These are phyloP conservation scores for Daubentonia madagascariensis DNA, from an alignment of 2,113 vertebrate genomes.

Conservation along the genomic window DNA sequence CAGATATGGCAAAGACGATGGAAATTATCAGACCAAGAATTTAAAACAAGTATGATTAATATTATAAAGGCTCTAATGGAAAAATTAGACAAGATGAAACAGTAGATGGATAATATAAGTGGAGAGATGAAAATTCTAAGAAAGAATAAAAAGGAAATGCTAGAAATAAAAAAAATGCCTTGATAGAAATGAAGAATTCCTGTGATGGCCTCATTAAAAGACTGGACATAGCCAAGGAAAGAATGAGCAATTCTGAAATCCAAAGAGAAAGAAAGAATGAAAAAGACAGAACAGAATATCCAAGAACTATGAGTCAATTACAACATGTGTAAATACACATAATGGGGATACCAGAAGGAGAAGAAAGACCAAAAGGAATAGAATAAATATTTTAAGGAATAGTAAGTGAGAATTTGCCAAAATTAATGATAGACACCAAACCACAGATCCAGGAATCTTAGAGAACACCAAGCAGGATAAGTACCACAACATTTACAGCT, in stretches of 20 bases:
- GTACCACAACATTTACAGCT: neutral
- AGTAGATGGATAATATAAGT: neutral
- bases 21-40: neutral
- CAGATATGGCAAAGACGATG: neutral
- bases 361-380: neutral
- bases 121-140: neutral
- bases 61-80: neutral
- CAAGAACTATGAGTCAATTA: neutral
- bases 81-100: neutral
- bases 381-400: neutral
- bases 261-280: neutral
- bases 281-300: neutral
- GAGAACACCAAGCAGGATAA: neutral
- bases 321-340: neutral
- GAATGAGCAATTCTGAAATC: neutral
- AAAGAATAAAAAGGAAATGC: neutral
- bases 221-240: neutral
- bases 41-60: neutral
- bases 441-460: neutral
- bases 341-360: neutral
- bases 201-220: neutral
- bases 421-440: neutral
- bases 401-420: neutral
- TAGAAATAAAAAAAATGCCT: neutral
- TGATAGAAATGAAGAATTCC: neutral